Base-by-base conservation (phyloP, 2,797 vertebrate genomes). In the Holocentrus rufus region DNA sequence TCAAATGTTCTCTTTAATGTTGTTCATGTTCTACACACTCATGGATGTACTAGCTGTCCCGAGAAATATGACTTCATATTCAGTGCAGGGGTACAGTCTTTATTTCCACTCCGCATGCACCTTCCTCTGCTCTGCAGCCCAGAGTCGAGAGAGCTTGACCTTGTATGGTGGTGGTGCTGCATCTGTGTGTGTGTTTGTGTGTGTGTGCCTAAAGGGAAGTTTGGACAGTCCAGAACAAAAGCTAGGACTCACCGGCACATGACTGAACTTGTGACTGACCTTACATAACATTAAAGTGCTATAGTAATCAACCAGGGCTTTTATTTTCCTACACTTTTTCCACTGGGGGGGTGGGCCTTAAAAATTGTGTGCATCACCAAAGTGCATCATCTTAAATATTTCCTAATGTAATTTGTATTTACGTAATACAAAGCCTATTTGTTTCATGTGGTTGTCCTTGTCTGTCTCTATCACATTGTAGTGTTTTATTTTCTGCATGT, bases 91-190 rank as follows among this genome's bases (percentile, higher is more conserved):
- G 55, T 52, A 15, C 15, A 8, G 30, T 56, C 36, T 31, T 60
- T 30, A 30, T 23, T 56, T 46, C 58, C 53, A 30, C 17, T 25
- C 25, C 25, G n/a, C 25, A 9, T 55, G 25, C 17, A 5, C 17
- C 50, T 58, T 61, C 25, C 63, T n/a, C 27, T 36, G 68, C 57
- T 56, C 69, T 65, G 31, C 66, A 57, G 63, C 60, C 4, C 14
- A 64, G 60, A 60, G 75, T 39, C n/a, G 63, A 74, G 58, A 31
- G 66, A 81, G 74, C 54, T 64, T 85, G 81, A 84, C 87, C 88
- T 90, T 90, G 89, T 89, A 89, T 85, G 85, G 86, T 79, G 70
- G 4, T 81, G 47, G 57, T 69, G 77, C 62, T 77, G 46, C 47
- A 4, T 65, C 5, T 57, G 23, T 67, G 60, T n/a, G 63, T 46